These are phyloP conservation scores for Esox niger DNA, from an alignment of 2,113 vertebrate species.

Conservation along the genomic window DNA sequence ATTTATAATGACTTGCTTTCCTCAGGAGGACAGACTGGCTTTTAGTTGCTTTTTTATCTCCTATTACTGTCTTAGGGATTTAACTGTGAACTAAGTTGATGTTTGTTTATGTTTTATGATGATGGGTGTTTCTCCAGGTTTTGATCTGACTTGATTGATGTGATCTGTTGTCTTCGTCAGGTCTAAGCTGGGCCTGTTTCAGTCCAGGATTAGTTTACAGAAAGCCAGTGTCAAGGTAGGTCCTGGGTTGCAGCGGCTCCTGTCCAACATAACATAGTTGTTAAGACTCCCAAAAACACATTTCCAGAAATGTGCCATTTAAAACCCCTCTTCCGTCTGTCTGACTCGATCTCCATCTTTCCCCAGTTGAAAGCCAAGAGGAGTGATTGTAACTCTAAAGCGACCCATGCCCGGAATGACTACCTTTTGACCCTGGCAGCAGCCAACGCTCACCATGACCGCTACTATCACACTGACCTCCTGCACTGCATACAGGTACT, in stretches of 20 bases:
- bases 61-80: no score
- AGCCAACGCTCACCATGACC: slow-evolving; percentile 95
- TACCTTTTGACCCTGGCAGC: slow-evolving; percentile 95
- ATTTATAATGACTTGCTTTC: slow-evolving; percentile 28
- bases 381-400: slow-evolving; percentile 94
- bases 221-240: slow-evolving; percentile 99
- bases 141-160: background rate
- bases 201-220: slow-evolving; percentile 99
- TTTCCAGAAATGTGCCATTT: no score
- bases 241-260: background rate
- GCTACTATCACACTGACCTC: slow-evolving; percentile 94
- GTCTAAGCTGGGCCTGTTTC: slow-evolving; percentile 97
- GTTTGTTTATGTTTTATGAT: slow-evolving; percentile 17
- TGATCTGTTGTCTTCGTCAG: slow-evolving; percentile 69
- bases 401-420: slow-evolving; percentile 94
- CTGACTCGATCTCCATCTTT: background rate
- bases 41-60: no score
- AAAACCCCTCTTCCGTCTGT: slow-evolving; percentile 9
- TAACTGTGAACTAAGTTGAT: slow-evolving; percentile 13
- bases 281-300: background rate
- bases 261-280: background rate
- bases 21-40: no score
- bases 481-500: slow-evolving; percentile 83
- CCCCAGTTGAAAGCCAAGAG: slow-evolving; percentile 93
- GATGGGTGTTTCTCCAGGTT: background rate